Conservation (phyloP, 30 jellyfish, hydroid and myxozoan genomes). For the Hydractinia echinata region DNA sequence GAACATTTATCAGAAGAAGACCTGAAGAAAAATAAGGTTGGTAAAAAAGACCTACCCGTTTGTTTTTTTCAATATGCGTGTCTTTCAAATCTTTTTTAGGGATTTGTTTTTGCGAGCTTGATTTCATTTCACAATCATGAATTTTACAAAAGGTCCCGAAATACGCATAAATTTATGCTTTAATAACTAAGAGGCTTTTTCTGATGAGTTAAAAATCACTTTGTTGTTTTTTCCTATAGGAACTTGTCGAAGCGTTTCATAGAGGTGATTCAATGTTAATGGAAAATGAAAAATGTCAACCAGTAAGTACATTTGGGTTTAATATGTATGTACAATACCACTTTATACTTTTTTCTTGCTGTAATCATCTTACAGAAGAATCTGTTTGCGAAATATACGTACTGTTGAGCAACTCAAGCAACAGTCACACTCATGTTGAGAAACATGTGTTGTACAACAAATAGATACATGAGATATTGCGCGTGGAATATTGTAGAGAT, state of each 20-base stretch:
- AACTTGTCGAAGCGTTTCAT: conserved; percentile 62
- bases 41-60: not conserved
- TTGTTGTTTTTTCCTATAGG: conserved; percentile 32
- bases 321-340: not conserved
- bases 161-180: not conserved
- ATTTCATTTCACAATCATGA: not conserved
- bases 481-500: no score
- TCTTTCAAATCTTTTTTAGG: no score
- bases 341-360: no score
- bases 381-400: no score
- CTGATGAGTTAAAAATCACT: not conserved
- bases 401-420: no score
- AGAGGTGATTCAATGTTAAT: conserved; percentile 61
- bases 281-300: conserved; percentile 38
- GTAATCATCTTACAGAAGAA: no score
- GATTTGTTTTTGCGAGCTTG: not conserved
- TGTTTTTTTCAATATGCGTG: not conserved
- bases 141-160: not conserved
- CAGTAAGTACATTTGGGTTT: conserved; percentile 5
- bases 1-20: conserved; percentile 87
- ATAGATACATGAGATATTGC: no score
- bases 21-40: conserved; percentile 65
- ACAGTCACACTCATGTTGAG: no score
- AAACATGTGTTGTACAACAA: no score
- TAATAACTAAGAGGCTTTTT: not conserved